These are phyloP conservation scores for Ariopsis seemanni DNA, from an alignment of 2,113 vertebrate genomes.

Conservation along the genomic window DNA sequence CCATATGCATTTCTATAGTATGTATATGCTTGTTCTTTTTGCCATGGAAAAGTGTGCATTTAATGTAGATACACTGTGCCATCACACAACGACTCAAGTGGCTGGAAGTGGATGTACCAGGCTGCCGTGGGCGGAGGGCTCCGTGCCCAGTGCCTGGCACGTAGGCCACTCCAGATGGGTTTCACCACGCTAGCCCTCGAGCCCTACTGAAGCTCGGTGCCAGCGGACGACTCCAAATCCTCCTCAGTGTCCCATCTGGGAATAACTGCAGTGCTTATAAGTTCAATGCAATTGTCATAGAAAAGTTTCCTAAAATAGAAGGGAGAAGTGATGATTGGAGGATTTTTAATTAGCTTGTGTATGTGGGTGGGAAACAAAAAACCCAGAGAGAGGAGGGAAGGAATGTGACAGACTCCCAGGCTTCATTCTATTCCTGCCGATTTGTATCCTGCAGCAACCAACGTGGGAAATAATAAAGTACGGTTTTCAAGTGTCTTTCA, in stretches of 20 bases:
- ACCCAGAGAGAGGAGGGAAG: background rate
- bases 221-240: constrained; percentile 18
- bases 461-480: background rate
- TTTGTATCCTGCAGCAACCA: too few species aligned
- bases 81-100: background rate
- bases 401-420: constrained; percentile 1
- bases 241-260: constrained; percentile 23
- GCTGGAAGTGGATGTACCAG: constrained; percentile 31
- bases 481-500: background rate
- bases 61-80: background rate
- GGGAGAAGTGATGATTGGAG: constrained; percentile 14
- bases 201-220: constrained; percentile 18
- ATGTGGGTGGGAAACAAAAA: constrained; percentile 18
- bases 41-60: background rate
- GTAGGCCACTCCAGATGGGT: constrained; percentile 43
- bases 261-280: constrained; percentile 14
- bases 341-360: background rate
- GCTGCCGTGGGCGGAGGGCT: constrained; percentile 34
- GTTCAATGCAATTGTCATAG: constrained; percentile 27
- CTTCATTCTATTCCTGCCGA: constrained; percentile 13
- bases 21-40: background rate
- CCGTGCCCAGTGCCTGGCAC: constrained; percentile 41
- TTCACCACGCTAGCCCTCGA: constrained; percentile 36
- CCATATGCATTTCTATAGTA: background rate
- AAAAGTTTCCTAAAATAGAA: constrained; percentile 36